phyloP scores from a whole-genome alignment of 2,797 vertebrate species.

The Loriculus beryllinus region DNA sequence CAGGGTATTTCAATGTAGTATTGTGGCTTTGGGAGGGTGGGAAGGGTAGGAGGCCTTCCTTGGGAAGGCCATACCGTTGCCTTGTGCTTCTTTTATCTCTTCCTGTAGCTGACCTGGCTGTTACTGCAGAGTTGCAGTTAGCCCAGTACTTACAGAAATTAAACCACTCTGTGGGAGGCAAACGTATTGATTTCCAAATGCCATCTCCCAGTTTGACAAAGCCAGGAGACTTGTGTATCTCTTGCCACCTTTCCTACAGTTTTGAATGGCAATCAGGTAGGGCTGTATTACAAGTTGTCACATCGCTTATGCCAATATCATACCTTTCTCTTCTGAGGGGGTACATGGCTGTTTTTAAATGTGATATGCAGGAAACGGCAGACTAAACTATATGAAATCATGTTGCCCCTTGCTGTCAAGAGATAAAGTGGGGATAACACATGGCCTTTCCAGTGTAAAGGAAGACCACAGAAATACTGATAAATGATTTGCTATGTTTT shows the following conservation, averaged over 20 bases:
- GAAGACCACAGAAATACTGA: background rate
- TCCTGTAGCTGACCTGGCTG: background rate
- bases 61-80: background rate
- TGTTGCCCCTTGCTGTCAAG: background rate
- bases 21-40: background rate
- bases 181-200: background rate
- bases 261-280: background rate
- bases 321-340: background rate
- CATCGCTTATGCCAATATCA: fast-evolving
- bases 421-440: background rate
- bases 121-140: background rate
- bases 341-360: background rate
- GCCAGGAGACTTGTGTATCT: background rate
- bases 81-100: background rate
- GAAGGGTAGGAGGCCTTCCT: background rate
- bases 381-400: background rate
- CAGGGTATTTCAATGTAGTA: background rate
- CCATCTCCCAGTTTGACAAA: background rate
- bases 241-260: background rate
- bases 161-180: background rate
- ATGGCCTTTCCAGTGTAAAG: background rate
- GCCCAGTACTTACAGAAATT: background rate
- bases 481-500: background rate
- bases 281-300: background rate
- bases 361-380: background rate